Evolutionary conservation across 2,113 vertebrate species (phyloP).

Genomic region (Phrynosoma blainvillii): DNA sequence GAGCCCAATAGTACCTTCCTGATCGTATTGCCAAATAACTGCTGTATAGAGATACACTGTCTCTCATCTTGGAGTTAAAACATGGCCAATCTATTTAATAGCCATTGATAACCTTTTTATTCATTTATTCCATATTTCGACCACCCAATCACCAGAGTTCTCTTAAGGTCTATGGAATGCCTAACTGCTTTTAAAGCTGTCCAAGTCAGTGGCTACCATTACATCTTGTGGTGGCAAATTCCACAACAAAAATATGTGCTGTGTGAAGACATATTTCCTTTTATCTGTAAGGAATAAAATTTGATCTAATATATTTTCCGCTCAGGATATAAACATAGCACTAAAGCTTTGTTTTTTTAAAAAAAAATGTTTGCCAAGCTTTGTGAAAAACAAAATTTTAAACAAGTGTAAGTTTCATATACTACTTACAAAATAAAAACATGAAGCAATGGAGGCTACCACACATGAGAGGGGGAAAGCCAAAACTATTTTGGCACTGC

Average conservation of each 20-base stretch:
- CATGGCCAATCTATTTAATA: neutral
- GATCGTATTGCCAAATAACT: neutral
- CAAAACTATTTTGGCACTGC: conserved; percentile 31
- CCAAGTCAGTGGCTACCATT: neutral
- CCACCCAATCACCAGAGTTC: neutral
- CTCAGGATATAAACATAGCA: neutral
- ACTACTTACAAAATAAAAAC: conserved; percentile 22
- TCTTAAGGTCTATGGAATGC: neutral
- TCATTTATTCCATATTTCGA: neutral
- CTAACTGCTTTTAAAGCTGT: neutral
- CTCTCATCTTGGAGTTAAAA: neutral
- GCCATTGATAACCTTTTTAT: neutral
- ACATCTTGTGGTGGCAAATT: neutral
- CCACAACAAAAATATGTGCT: neutral
- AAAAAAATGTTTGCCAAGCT: neutral
- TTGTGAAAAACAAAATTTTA: neutral
- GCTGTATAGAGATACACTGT: neutral
- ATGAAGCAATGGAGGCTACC: conserved; percentile 37
- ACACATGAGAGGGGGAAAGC: neutral
- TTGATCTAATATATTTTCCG: neutral
- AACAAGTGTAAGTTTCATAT: neutral
- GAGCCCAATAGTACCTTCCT: neutral
- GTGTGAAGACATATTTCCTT: neutral
- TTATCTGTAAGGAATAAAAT: neutral
- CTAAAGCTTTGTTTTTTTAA: neutral